Evolutionary conservation across 2,888 invertebrate genomes (phyloP).

Genomic region (Iphiclides podalirius): DNA sequence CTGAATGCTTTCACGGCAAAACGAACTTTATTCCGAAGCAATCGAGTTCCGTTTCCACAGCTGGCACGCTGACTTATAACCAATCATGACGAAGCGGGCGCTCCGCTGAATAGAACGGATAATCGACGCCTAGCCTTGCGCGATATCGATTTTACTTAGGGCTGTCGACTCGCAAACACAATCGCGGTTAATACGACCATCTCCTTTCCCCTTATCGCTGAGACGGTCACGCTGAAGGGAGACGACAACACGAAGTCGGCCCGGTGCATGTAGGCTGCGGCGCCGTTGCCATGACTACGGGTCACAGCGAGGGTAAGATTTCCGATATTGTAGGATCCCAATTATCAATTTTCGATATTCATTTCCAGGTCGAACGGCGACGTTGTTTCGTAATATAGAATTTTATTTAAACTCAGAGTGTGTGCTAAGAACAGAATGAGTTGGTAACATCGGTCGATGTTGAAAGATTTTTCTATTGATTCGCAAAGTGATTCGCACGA

Average conservation of each 20-base stretch:
- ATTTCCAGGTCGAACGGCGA: constrained; percentile 48
- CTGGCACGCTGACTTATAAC: constrained; percentile 34
- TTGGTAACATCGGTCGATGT: constrained; percentile 15
- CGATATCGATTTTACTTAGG: constrained; percentile 78
- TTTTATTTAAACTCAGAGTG: constrained; percentile 29
- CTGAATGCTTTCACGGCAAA: constrained; percentile 20
- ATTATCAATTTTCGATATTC: constrained; percentile 68
- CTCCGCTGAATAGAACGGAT: constrained; percentile 49
- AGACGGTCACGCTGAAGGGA: constrained; percentile 36
- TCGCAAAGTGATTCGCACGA: constrained; percentile 42
- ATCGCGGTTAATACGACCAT: constrained; percentile 31
- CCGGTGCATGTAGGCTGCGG: constrained; percentile 35
- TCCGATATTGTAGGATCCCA: constrained; percentile 57
- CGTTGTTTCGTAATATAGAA: constrained; percentile 48
- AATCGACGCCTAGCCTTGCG: constrained; percentile 80
- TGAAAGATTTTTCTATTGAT: constrained; percentile 50
- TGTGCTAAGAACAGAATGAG: constrained; percentile 36
- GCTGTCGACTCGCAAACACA: constrained; percentile 51
- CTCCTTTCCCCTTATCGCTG: constrained; percentile 36
- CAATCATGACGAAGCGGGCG: constrained; percentile 29
- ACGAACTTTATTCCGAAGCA: constrained; percentile 28
- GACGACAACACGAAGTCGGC: constrained; percentile 31
- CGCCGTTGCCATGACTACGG: constrained; percentile 66
- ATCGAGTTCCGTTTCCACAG: too few species aligned
- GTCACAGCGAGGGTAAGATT: constrained; percentile 63